Evolutionary conservation across 2,888 invertebrate species (phyloP).

Genomic region (Eupithecia subumbrata): DNA sequence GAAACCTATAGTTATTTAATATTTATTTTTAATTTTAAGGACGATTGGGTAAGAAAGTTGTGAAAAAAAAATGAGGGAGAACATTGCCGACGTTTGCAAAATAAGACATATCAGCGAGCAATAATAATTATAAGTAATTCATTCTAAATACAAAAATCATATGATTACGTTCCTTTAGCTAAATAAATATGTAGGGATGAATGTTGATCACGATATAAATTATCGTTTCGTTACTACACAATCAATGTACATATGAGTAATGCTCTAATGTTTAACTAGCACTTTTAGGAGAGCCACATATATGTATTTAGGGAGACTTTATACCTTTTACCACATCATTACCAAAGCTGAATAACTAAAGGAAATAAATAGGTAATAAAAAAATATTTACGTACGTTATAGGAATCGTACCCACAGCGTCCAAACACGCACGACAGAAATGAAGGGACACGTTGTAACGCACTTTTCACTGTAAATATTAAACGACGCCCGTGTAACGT

Average conservation of each 20-base stretch:
- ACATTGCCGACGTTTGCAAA: too few relatives aligned
- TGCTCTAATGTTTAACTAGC: not conserved
- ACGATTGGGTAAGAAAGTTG: too few relatives aligned
- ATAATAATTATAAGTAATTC: too few relatives aligned
- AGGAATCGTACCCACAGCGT: not conserved
- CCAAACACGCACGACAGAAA: slow-evolving; percentile 17
- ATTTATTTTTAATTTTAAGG: too few relatives aligned
- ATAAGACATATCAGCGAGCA: too few relatives aligned
- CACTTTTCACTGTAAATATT: slow-evolving; percentile 61
- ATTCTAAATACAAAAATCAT: too few relatives aligned
- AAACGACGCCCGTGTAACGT: slow-evolving; percentile 61
- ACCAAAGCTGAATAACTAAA: not conserved
- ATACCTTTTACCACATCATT: not conserved
- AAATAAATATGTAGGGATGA: too few relatives aligned
- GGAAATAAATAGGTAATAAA: not conserved
- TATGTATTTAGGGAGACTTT: not conserved
- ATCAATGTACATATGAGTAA: not conserved
- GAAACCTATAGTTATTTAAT: too few relatives aligned
- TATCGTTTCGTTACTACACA: too few relatives aligned
- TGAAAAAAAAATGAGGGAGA: too few relatives aligned
- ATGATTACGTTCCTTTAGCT: too few relatives aligned
- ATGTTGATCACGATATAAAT: too few relatives aligned
- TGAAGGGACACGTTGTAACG: slow-evolving; percentile 24
- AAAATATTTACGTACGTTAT: not conserved
- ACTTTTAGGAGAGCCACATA: not conserved